A percentile compares a stretch with the other conserved stretches of the same genome.
Evolutionary conservation across 2,113 vertebrate genomes (phyloP).

Genomic region (Lepus europaeus): DNA sequence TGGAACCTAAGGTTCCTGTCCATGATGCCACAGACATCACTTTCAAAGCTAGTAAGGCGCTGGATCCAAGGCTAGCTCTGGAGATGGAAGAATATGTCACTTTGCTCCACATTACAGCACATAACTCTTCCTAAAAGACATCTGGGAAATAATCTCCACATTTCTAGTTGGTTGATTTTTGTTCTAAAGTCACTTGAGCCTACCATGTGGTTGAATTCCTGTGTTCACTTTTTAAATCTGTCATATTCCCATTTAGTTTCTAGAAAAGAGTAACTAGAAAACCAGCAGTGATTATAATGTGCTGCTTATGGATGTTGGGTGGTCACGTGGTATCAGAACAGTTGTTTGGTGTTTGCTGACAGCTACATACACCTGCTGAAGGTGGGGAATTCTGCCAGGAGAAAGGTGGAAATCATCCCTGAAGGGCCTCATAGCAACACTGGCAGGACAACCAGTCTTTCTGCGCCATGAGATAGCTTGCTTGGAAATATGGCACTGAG

Average conservation of each 20-base stretch:
- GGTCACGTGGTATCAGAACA: rapidly evolving
- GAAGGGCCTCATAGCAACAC: background rate
- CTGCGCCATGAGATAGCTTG: background rate
- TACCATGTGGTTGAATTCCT: background rate
- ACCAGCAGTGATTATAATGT: background rate
- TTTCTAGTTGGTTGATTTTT: background rate
- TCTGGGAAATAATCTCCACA: background rate
- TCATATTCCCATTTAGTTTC: background rate
- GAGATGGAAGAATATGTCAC: background rate
- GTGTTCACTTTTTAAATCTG: background rate
- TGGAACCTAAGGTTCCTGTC: background rate
- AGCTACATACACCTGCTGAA: background rate
- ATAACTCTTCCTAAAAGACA: background rate
- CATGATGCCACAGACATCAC: background rate
- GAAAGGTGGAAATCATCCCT: background rate
- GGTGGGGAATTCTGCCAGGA: background rate
- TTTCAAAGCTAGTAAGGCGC: background rate
- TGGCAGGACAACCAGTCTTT: background rate
- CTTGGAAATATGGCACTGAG: background rate
- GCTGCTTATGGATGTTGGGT: background rate
- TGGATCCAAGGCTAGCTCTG: background rate
- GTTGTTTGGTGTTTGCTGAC: background rate
- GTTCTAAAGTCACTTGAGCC: background rate
- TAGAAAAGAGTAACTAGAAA: background rate
- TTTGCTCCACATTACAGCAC: background rate